phyloP scores from a whole-genome alignment of 2,888 invertebrate genomes.

The Chalcis sispes region DNA sequence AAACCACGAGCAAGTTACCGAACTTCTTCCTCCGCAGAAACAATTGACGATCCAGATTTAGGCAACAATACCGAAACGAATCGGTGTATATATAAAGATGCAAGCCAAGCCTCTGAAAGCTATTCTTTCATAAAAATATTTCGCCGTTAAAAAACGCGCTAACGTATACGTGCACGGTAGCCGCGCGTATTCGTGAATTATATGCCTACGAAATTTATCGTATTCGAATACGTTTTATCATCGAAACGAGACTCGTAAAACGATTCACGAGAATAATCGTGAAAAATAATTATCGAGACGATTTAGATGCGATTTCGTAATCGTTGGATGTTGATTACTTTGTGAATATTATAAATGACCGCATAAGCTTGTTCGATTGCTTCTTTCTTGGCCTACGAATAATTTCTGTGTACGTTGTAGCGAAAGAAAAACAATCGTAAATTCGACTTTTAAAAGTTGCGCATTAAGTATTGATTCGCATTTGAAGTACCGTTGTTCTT shows the following conservation, averaged over 20 bases:
- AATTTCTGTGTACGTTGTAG: background rate
- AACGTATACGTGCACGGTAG: slow-evolving; percentile 4
- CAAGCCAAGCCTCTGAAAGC: slow-evolving; percentile 36
- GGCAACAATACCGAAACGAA: slow-evolving; percentile 29
- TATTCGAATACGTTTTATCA: background rate
- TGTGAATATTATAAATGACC: background rate
- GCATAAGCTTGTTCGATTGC: background rate
- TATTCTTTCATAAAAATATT: too few relatives aligned
- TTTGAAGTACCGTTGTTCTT: too few relatives aligned
- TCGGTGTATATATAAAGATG: background rate
- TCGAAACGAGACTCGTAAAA: too few relatives aligned
- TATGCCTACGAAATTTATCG: slow-evolving; percentile 12
- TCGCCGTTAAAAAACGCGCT: background rate
- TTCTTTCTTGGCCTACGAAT: background rate
- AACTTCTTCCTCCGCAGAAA: slow-evolving; percentile 39
- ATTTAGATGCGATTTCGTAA: slow-evolving; percentile 5
- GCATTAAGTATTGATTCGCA: too few relatives aligned
- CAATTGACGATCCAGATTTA: slow-evolving; percentile 53
- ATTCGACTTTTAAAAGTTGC: slow-evolving; percentile 14
- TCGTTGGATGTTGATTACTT: background rate
- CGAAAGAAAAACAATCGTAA: slow-evolving; percentile 8
- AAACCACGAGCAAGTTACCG: slow-evolving; percentile 5
- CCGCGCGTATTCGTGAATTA: background rate
- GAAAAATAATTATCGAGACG: background rate
- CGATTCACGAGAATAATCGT: too few relatives aligned